A percentile compares a stretch with the other conserved stretches of the same genome.
These are phyloP conservation scores for Cyaniris semiargus DNA, from an alignment of 2,888 invertebrate species.

Conservation along the genomic window DNA sequence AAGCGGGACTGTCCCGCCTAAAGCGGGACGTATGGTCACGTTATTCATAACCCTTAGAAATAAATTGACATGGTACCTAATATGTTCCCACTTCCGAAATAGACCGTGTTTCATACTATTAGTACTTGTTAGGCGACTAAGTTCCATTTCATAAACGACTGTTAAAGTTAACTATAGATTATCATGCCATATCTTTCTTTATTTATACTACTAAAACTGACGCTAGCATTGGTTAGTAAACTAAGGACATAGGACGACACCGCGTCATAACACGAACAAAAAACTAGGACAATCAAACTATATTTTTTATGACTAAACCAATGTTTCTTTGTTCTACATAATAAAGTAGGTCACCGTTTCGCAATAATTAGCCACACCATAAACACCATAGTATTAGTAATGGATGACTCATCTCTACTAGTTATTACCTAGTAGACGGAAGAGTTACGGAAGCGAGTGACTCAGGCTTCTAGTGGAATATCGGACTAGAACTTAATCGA, in stretches of 20 bases:
- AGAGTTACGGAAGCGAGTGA: constrained; percentile 45
- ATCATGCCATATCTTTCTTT: too few relatives aligned
- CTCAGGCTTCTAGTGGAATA: constrained; percentile 39
- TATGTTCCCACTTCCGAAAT: too few relatives aligned
- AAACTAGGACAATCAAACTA: not conserved
- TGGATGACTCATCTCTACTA: constrained; percentile 27
- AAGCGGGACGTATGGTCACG: too few relatives aligned
- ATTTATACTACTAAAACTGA: not conserved
- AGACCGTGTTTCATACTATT: too few relatives aligned
- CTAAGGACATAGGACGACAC: not conserved
- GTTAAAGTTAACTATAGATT: too few relatives aligned
- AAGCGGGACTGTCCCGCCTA: too few relatives aligned
- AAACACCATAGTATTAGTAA: constrained; percentile 20
- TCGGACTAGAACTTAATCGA: not conserved
- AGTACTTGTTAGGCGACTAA: too few relatives aligned
- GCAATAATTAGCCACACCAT: constrained; percentile 18
- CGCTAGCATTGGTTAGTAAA: not conserved
- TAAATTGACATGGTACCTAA: too few relatives aligned
- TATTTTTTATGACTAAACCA: not conserved
- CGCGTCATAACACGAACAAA: not conserved
- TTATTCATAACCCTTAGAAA: too few relatives aligned
- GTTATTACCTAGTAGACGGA: constrained; percentile 40
- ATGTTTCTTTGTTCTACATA: constrained; percentile 17
- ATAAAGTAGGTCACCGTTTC: constrained; percentile 3
- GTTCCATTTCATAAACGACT: too few relatives aligned